These are phyloP conservation scores for Dipodomys merriami DNA, from an alignment of 2,113 vertebrate genomes.

Conservation along the genomic window DNA sequence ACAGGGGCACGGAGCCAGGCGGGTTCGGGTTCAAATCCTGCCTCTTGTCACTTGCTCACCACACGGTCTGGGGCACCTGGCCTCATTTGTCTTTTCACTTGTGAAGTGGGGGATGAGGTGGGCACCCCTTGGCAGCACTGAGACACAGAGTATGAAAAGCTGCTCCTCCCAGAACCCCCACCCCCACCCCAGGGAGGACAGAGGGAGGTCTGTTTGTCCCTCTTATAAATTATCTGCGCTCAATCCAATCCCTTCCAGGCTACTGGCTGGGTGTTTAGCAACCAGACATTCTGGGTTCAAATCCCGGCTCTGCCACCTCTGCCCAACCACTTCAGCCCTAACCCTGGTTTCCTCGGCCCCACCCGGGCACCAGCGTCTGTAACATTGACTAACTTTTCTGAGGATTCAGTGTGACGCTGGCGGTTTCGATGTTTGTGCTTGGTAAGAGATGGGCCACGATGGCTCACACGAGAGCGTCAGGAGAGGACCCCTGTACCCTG, in stretches of 20 bases:
- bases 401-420: fast-evolving
- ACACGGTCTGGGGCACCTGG: background rate
- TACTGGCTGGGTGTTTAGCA: background rate
- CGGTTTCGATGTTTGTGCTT: background rate
- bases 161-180: too few species aligned
- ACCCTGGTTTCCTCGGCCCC: background rate
- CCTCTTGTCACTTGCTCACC: background rate
- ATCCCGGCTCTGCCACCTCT: background rate
- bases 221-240: too few species aligned
- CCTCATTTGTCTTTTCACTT: background rate
- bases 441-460: too few species aligned
- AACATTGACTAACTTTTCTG: background rate
- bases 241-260: too few species aligned
- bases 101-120: background rate
- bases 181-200: background rate
- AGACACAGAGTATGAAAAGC: too few species aligned
- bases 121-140: background rate
- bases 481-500: background rate
- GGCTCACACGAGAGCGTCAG: background rate
- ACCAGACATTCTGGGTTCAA: fast-evolving
- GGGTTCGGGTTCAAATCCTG: background rate
- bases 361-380: fast-evolving
- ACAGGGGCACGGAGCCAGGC: background rate
- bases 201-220: background rate
- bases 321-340: background rate